Evolutionary conservation across 2,888 invertebrate genomes (phyloP).

Genomic region (Steinernema hermaphroditum): DNA sequence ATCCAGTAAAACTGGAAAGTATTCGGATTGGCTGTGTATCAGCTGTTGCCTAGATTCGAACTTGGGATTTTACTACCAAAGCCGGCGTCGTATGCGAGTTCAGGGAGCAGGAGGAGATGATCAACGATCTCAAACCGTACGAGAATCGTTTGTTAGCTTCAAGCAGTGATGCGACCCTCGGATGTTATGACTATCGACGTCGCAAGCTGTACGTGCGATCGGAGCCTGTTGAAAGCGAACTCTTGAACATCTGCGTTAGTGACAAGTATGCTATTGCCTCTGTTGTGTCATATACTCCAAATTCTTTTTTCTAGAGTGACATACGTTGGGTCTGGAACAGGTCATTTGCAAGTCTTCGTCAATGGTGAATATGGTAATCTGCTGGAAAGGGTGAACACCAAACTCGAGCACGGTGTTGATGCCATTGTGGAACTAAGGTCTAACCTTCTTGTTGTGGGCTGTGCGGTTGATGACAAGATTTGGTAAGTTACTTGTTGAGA

Average conservation of each 20-base stretch:
- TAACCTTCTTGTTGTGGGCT: conserved; percentile 36
- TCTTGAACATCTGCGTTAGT: conserved; percentile 49
- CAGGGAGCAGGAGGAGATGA: conserved; percentile 51
- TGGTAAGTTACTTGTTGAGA: conserved; percentile 9
- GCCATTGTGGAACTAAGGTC: conserved; percentile 33
- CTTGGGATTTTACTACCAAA: conserved; percentile 52
- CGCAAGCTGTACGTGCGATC: conserved; percentile 48
- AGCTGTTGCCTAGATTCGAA: conserved; percentile 45
- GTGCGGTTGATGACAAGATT: conserved; percentile 37
- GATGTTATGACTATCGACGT: conserved; percentile 36
- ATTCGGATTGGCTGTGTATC: no score
- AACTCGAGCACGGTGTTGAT: conserved; percentile 49
- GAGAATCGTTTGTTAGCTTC: conserved; percentile 35
- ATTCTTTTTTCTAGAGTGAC: conserved; percentile 43
- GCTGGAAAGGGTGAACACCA: conserved; percentile 52
- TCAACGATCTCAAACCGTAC: conserved; percentile 34
- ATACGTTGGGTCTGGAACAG: conserved; percentile 56
- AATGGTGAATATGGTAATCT: conserved; percentile 57
- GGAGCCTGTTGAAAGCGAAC: conserved; percentile 58
- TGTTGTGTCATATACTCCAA: not conserved
- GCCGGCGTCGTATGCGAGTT: conserved; percentile 46
- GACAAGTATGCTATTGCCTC: conserved; percentile 40
- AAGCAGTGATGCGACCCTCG: conserved; percentile 41
- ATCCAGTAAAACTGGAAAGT: no score
- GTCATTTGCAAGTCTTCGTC: conserved; percentile 58